Conservation (phyloP, 1,140 invertebrate species). For the Drosophila carrolli region DNA sequence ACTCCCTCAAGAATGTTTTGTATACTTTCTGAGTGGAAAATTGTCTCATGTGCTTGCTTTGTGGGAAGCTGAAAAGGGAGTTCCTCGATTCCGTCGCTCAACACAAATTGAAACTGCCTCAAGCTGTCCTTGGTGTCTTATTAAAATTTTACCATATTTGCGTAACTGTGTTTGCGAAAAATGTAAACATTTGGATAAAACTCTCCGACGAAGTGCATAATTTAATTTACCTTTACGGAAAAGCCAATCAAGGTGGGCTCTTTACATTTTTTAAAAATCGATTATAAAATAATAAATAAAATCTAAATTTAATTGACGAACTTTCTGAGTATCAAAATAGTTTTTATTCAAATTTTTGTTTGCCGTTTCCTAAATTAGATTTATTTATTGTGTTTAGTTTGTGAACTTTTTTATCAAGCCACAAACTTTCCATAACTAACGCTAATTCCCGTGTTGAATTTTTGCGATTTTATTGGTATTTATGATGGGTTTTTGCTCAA, state of each 20-base stretch:
- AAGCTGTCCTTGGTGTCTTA: slow-evolving; percentile 14
- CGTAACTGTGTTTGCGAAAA: slow-evolving; percentile 11
- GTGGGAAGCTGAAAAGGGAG: slow-evolving; percentile 6
- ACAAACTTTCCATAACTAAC: no score
- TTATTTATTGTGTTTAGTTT: no score
- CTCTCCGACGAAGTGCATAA: slow-evolving; percentile 2
- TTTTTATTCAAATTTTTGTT: no score
- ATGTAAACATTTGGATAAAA: slow-evolving; percentile 5
- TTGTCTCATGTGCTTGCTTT: slow-evolving; percentile 11
- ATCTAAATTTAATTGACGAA: no score
- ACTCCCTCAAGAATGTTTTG: slow-evolving; percentile 3
- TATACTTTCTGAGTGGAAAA: slow-evolving; percentile 9
- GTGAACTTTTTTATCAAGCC: no score
- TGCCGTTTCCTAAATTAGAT: no score
- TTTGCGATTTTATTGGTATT: no score
- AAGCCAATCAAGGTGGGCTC: background rate
- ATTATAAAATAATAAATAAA: no score
- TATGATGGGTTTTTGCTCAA: background rate
- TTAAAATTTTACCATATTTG: slow-evolving; percentile 22
- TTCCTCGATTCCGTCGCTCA: slow-evolving; percentile 7
- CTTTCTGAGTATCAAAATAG: no score
- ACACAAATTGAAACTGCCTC: slow-evolving; percentile 34
- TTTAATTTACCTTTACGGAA: slow-evolving; percentile 13
- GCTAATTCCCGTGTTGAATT: no score
- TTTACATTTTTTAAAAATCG: no score